Percentiles rank a stretch among this genome's conserved stretches.
Evolutionary conservation across 2,888 invertebrate species (phyloP).

Genomic region (Heliconius ismenius): DNA sequence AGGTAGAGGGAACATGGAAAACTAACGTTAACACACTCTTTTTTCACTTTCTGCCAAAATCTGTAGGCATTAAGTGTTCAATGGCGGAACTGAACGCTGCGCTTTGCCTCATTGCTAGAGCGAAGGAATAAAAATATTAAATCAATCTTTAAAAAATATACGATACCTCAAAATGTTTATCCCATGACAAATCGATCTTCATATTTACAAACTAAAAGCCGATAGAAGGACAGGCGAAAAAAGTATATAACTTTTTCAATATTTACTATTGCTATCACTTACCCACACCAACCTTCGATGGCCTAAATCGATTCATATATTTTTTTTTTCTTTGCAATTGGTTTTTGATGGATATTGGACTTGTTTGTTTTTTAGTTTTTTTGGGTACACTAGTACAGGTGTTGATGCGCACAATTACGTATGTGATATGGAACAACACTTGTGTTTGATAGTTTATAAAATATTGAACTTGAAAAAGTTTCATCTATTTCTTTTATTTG

Average conservation of each 20-base stretch:
- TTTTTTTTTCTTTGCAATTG: slow-evolving; percentile 16
- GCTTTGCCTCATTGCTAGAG: too few relatives aligned
- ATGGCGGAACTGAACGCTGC: neutral
- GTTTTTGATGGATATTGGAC: slow-evolving; percentile 13
- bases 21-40: neutral
- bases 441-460: neutral
- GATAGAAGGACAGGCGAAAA: slow-evolving; percentile 11
- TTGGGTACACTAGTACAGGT: neutral
- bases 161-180: neutral
- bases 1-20: too few relatives aligned
- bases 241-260: slow-evolving; percentile 20
- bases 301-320: slow-evolving; percentile 2
- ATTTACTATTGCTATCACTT: slow-evolving; percentile 20
- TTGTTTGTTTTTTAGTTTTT: neutral
- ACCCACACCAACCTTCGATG: neutral
- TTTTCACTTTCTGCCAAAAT: neutral
- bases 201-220: neutral
- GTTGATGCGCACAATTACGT: neutral
- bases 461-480: neutral
- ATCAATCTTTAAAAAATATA: too few relatives aligned
- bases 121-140: too few relatives aligned
- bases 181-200: neutral
- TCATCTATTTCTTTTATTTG: too few relatives aligned
- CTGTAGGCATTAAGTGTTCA: neutral
- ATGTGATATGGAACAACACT: neutral